Percentiles rank a stretch among this genome's conserved stretches.
Evolutionary conservation across 2,113 vertebrate species (phyloP).

Genomic region (Ranitomeya imitator): DNA sequence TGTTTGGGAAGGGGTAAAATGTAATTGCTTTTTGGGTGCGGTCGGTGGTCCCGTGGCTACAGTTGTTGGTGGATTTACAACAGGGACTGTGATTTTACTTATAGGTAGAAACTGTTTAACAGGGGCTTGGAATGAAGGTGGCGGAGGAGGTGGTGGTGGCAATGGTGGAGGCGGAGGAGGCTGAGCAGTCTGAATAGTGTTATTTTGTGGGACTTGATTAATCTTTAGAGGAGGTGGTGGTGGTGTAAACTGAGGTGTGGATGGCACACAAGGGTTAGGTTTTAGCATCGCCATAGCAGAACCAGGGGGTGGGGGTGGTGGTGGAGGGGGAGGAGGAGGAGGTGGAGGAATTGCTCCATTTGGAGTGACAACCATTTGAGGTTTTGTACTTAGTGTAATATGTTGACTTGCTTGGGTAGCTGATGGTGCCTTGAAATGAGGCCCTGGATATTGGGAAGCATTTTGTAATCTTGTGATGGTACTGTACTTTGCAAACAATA

Average conservation of each 20-base stretch:
- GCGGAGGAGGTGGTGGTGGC: constrained; percentile 64
- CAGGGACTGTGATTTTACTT: constrained; percentile 68
- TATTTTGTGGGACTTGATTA: constrained; percentile 75
- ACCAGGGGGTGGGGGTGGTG: constrained; percentile 76
- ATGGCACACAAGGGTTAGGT: constrained; percentile 71
- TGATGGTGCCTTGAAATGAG: constrained; percentile 68
- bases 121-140: constrained; percentile 71
- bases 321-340: constrained; percentile 72
- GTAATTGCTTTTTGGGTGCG: constrained; percentile 81
- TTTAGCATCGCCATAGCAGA: constrained; percentile 85
- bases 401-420: constrained; percentile 59
- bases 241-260: constrained; percentile 71
- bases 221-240: constrained; percentile 76
- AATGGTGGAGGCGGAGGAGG: constrained; percentile 55
- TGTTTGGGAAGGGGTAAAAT: constrained; percentile 74
- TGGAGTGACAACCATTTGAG: constrained; percentile 75
- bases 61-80: constrained; percentile 62
- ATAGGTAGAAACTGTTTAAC: constrained; percentile 75
- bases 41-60: constrained; percentile 70
- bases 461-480: constrained; percentile 85
- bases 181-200: constrained; percentile 40
- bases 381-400: constrained; percentile 64
- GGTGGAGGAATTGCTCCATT: constrained; percentile 77
- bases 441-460: constrained; percentile 67
- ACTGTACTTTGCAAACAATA: constrained; percentile 86